A percentile compares a stretch with the other conserved stretches of the same genome.
Evolutionary conservation across 2,113 vertebrate genomes (phyloP).

Genomic region (Plecturocebus donacophilus): DNA sequence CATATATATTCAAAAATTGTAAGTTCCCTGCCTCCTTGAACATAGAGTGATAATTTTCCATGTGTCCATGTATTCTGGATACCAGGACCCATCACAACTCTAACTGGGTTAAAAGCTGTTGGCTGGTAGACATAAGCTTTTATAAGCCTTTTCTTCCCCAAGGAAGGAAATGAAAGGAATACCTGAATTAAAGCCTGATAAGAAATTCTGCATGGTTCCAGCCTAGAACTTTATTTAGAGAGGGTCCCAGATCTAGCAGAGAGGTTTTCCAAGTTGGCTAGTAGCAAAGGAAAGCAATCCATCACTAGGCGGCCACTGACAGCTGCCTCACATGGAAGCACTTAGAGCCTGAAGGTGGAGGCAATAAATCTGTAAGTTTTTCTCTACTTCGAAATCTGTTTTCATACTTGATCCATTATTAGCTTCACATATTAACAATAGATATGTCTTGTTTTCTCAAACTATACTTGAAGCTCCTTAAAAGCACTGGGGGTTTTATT

Average conservation of each 20-base stretch:
- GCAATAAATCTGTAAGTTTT: neutral
- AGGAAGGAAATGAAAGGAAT: neutral
- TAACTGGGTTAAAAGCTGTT: neutral
- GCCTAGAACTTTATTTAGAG: neutral
- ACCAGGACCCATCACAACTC: neutral
- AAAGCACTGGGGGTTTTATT: neutral
- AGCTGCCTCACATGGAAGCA: neutral
- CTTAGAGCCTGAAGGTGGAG: neutral
- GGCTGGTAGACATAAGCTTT: neutral
- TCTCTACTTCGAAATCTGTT: conserved; percentile 20
- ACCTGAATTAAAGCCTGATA: neutral
- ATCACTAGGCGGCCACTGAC: neutral
- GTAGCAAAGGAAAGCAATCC: neutral
- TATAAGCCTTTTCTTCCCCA: no score
- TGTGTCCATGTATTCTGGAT: neutral
- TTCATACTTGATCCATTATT: neutral
- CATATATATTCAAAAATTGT: neutral
- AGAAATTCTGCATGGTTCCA: neutral
- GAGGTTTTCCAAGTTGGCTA: neutral
- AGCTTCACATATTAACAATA: neutral
- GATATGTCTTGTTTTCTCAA: neutral
- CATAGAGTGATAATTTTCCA: neutral
- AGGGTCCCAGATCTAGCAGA: neutral
- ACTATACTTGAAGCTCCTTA: neutral
- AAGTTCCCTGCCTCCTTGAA: neutral